phyloP scores from a whole-genome alignment of 1,140 invertebrate species.

The Bacillus rossius region DNA sequence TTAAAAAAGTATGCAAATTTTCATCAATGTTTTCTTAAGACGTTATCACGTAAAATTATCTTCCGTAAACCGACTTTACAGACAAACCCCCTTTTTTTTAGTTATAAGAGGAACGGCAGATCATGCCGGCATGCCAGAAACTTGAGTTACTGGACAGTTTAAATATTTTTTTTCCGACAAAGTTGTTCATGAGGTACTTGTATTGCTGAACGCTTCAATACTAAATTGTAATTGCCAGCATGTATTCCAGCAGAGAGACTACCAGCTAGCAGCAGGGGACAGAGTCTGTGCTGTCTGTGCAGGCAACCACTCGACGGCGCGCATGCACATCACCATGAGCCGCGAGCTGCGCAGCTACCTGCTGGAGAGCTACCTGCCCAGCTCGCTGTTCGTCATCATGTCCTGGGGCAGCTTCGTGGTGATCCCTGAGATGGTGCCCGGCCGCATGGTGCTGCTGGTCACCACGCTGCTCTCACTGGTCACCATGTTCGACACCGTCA shows the following conservation, averaged over 20 bases:
- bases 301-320: slow-evolving; percentile 52
- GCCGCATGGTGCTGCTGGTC: slow-evolving; percentile 51
- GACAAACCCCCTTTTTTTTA: too few relatives aligned
- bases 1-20: too few relatives aligned
- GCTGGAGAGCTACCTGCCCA: slow-evolving; percentile 56
- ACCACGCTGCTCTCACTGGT: slow-evolving; percentile 54
- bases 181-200: too few relatives aligned
- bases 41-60: too few relatives aligned
- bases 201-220: too few relatives aligned
- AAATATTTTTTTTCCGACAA: too few relatives aligned
- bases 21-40: too few relatives aligned
- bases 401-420: slow-evolving; percentile 61
- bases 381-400: slow-evolving; percentile 56
- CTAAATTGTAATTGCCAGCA: too few relatives aligned
- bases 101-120: too few relatives aligned
- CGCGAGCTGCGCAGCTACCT: slow-evolving; percentile 53
- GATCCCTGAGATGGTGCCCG: slow-evolving; percentile 55
- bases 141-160: too few relatives aligned
- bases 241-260: not conserved
- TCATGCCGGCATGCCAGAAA: too few relatives aligned
- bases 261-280: not conserved
- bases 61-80: too few relatives aligned
- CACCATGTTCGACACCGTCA: slow-evolving; percentile 58
- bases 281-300: slow-evolving; percentile 2
- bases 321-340: slow-evolving; percentile 50